These are phyloP conservation scores for Ciconia boyciana DNA, from an alignment of 2,113 vertebrate species.

Conservation along the genomic window DNA sequence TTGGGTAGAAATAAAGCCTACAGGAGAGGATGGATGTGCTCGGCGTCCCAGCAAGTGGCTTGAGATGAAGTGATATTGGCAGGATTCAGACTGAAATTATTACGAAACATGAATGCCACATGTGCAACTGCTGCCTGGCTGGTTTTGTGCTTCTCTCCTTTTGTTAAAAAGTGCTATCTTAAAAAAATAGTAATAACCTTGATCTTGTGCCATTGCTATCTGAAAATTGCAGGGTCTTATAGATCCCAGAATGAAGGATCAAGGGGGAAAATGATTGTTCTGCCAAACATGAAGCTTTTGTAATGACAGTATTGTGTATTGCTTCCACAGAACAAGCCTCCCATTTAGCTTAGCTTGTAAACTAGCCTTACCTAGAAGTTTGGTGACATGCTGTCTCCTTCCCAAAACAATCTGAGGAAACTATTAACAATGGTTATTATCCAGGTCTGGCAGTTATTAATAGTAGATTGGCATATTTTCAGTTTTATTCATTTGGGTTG, in stretches of 20 bases:
- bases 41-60: conserved; percentile 49
- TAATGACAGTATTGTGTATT: conserved; percentile 14
- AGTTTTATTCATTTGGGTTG: not conserved
- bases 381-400: conserved; percentile 22
- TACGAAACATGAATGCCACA: conserved; percentile 59
- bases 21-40: conserved; percentile 62
- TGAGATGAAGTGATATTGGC: conserved; percentile 66
- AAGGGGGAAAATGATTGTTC: conserved; percentile 44
- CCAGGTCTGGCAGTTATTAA: conserved; percentile 16
- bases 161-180: conserved; percentile 58
- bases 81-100: conserved; percentile 60
- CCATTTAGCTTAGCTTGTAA: conserved; percentile 27
- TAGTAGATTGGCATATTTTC: conserved; percentile 11
- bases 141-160: conserved; percentile 39
- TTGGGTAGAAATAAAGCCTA: conserved; percentile 61
- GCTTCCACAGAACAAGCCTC: conserved; percentile 29
- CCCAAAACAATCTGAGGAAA: conserved; percentile 24
- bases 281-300: conserved; percentile 42
- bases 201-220: conserved; percentile 54
- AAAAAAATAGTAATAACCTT: conserved; percentile 54
- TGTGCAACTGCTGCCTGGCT: conserved; percentile 60
- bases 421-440: not conserved
- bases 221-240: conserved; percentile 61
- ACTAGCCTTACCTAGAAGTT: conserved; percentile 24
- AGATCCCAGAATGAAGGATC: conserved; percentile 38